Conservation (phyloP, 2,113 vertebrate genomes). For the Siniperca chuatsi region DNA sequence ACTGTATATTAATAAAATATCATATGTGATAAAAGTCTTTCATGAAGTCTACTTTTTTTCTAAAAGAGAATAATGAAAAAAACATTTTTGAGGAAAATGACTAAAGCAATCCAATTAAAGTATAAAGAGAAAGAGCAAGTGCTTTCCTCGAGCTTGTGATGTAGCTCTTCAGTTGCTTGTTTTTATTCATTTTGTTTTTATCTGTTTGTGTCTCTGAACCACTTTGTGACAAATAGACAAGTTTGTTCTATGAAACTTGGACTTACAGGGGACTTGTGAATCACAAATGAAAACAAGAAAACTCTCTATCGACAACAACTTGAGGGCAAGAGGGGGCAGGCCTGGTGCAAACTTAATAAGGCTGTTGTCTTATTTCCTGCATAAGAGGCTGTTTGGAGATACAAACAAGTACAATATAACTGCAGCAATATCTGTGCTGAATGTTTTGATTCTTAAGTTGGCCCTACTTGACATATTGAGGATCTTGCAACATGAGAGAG, state of each 20-base stretch:
- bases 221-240: conserved; percentile 4
- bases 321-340: background rate
- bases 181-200: conserved; percentile 23
- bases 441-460: conserved; percentile 10
- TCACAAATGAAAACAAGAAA: conserved; percentile 32
- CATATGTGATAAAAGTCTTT: conserved; percentile 27
- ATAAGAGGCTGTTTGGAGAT: conserved; percentile 18
- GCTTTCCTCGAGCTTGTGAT: conserved; percentile 20
- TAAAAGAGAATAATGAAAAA: conserved; percentile 43
- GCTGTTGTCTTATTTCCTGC: conserved; percentile 13
- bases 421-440: background rate
- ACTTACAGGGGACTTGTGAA: conserved; percentile 8
- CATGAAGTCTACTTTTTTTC: background rate
- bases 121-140: conserved; percentile 28
- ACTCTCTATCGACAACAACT: conserved; percentile 12
- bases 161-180: conserved; percentile 12
- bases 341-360: background rate
- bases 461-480: conserved; percentile 10
- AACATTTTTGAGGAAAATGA: conserved; percentile 33
- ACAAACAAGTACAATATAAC: background rate
- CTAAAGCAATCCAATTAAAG: conserved; percentile 43
- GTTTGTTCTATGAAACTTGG: conserved; percentile 24
- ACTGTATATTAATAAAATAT: conserved; percentile 32
- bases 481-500: background rate
- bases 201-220: conserved; percentile 15